A percentile compares a stretch with the other conserved stretches of the same genome.
phyloP scores from a whole-genome alignment of 2,797 vertebrate genomes.

The Acanthiza pusilla region DNA sequence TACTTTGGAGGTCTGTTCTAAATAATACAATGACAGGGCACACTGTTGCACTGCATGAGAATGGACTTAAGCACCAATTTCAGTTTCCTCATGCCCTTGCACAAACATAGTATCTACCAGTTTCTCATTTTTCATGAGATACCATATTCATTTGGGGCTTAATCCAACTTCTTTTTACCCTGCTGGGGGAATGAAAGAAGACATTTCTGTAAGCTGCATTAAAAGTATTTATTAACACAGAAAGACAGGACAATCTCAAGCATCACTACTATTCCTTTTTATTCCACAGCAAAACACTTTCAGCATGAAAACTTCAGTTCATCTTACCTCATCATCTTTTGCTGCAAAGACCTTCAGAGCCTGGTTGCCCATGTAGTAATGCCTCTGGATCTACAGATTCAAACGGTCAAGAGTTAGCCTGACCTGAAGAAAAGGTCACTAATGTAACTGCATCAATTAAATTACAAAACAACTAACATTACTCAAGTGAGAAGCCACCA shows the following conservation, averaged over 20 bases:
- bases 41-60: not conserved
- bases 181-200: not conserved
- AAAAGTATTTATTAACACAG: not conserved
- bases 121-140: not conserved
- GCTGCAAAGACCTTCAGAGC: constrained; percentile 89
- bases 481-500: not conserved
- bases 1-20: not conserved
- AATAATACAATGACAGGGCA: not conserved
- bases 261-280: not conserved
- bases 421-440: not conserved
- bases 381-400: constrained; percentile 80
- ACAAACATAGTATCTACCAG: not conserved
- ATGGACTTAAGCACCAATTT: not conserved
- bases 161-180: not conserved
- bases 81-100: not conserved
- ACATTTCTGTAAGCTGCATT: not conserved
- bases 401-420: not conserved
- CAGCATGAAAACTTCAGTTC: not conserved
- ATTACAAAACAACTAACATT: not conserved
- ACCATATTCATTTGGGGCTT: not conserved
- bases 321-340: constrained; percentile 86
- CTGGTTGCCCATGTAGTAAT: constrained; percentile 89
- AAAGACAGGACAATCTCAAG: not conserved
- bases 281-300: not conserved
- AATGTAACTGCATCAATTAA: not conserved